A percentile compares a stretch with the other conserved stretches of the same genome.
These are phyloP conservation scores for Metellina segmentata DNA, from an alignment of 2,888 invertebrate genomes.

Conservation along the genomic window DNA sequence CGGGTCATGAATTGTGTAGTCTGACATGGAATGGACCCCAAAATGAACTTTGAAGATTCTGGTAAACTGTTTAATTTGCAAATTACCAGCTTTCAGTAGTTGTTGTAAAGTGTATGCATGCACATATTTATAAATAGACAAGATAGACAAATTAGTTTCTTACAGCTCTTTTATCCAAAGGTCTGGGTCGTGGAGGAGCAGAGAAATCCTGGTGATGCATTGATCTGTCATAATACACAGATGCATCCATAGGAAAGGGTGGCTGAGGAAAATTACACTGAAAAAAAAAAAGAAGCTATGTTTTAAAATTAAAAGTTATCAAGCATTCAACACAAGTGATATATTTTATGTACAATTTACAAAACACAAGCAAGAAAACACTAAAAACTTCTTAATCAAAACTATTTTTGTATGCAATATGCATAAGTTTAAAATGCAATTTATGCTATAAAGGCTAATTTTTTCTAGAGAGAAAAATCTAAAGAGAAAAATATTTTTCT, in stretches of 20 bases:
- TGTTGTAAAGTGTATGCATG: too few species aligned
- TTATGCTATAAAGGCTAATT: too few species aligned
- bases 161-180: constrained; percentile 80
- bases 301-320: neutral
- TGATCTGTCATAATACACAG: constrained; percentile 90
- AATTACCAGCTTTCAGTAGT: too few species aligned
- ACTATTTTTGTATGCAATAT: neutral
- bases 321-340: neutral
- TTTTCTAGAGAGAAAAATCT: too few species aligned
- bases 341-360: neutral
- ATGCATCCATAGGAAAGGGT: constrained; percentile 81
- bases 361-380: neutral
- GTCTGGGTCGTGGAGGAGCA: constrained; percentile 82
- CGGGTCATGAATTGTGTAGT: too few species aligned
- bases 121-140: too few species aligned
- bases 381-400: neutral
- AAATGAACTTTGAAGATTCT: too few species aligned
- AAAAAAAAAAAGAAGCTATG: neutral
- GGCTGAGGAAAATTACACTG: constrained; percentile 66
- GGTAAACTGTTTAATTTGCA: too few species aligned
- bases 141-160: constrained; percentile 64
- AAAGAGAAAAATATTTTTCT: too few species aligned
- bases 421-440: neutral
- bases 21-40: too few species aligned
- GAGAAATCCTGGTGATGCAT: constrained; percentile 88